Percentiles rank a stretch among this genome's conserved stretches.
These are phyloP conservation scores for Gobiocypris rarus DNA, from an alignment of 2,113 vertebrate species.

Conservation along the genomic window DNA sequence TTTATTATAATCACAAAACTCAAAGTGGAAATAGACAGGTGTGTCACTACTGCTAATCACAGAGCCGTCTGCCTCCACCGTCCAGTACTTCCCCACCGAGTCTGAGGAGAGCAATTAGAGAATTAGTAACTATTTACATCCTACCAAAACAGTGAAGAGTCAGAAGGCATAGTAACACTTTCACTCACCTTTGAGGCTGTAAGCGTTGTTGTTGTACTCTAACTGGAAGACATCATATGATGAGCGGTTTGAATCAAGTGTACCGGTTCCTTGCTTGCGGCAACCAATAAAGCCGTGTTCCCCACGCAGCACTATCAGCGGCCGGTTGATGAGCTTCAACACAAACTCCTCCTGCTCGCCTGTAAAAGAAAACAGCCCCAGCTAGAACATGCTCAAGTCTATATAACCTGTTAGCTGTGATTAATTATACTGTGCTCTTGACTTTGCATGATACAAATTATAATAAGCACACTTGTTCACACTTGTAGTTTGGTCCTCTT, in stretches of 20 bases:
- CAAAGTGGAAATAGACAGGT: constrained; percentile 90
- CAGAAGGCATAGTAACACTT: neutral
- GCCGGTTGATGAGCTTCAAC: constrained; percentile 97
- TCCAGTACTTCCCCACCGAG: constrained; percentile 92
- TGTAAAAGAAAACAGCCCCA: constrained; percentile 56
- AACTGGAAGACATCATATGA: constrained; percentile 94
- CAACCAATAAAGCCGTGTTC: constrained; percentile 97
- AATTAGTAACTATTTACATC: neutral
- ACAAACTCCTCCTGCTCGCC: constrained; percentile 89
- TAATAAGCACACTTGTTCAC: neutral
- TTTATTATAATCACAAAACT: constrained; percentile 95
- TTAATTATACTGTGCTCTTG: neutral
- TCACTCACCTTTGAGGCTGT: constrained; percentile 88
- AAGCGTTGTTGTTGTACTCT: constrained; percentile 88
- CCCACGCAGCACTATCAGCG: constrained; percentile 92
- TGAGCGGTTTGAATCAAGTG: constrained; percentile 91
- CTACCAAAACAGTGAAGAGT: neutral
- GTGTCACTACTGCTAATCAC: constrained; percentile 86
- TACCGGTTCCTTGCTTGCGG: constrained; percentile 88
- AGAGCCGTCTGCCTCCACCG: constrained; percentile 81
- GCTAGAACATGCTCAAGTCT: neutral
- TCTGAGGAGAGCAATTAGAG: constrained; percentile 71
- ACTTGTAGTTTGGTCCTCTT: too few species aligned
- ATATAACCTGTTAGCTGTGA: neutral
- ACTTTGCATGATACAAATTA: neutral